Percentiles rank a stretch among this genome's conserved stretches.
Evolutionary conservation across 2,797 vertebrate genomes (phyloP).

Genomic region (Acipenser ruthenus): DNA sequence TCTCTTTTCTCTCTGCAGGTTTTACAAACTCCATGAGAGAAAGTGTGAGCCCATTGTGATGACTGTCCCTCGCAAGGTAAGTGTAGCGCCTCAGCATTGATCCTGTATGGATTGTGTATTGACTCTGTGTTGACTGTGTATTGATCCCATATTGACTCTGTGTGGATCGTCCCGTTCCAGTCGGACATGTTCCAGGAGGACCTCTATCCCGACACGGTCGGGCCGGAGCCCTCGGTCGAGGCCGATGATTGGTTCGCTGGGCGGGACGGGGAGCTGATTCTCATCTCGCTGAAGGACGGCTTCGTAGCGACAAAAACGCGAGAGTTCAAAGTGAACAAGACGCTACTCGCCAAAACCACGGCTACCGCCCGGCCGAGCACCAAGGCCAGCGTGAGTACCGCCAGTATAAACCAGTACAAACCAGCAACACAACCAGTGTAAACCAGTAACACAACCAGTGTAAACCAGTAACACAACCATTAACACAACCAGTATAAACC

Average conservation of each 20-base stretch:
- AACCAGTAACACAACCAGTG: too few species aligned
- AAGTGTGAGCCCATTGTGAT: slow-evolving; percentile 82
- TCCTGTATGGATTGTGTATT: too few species aligned
- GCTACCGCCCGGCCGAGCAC: slow-evolving; percentile 4
- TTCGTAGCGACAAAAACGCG: slow-evolving; percentile 54
- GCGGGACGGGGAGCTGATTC: slow-evolving; percentile 49
- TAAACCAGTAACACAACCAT: too few species aligned
- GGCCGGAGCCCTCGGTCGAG: slow-evolving; percentile 60
- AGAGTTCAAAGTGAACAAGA: slow-evolving; percentile 70
- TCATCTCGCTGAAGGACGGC: slow-evolving; percentile 66
- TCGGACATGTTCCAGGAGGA: slow-evolving; percentile 71
- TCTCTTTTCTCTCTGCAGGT: slow-evolving; percentile 49
- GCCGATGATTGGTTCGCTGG: slow-evolving; percentile 63
- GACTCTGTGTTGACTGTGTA: too few species aligned
- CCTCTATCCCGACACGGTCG: slow-evolving; percentile 62
- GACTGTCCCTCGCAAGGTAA: slow-evolving; percentile 87
- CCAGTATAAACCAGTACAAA: too few species aligned
- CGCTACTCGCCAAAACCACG: slow-evolving; percentile 52
- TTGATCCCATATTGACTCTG: too few species aligned
- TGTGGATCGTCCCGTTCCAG: slow-evolving; percentile 25
- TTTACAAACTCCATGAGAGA: slow-evolving; percentile 85
- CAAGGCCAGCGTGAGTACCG: too few species aligned
- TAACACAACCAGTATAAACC: too few species aligned
- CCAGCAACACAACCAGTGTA: too few species aligned
- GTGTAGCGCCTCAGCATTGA: too few species aligned